These are phyloP conservation scores for Euspilapteryx auroguttella DNA, from an alignment of 2,888 invertebrate species.

Conservation along the genomic window DNA sequence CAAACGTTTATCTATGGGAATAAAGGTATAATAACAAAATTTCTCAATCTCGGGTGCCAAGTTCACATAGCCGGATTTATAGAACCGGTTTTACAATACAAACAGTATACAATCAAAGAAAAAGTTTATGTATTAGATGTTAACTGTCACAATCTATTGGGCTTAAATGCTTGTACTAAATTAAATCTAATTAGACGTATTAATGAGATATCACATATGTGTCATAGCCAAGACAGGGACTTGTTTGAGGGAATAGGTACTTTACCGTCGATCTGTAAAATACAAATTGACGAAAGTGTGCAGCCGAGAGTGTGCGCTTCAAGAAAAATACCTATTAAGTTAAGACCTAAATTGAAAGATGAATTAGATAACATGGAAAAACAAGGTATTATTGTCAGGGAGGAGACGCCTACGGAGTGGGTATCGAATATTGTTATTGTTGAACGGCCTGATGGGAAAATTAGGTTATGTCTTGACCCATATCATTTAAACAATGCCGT, in stretches of 20 bases:
- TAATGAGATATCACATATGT: constrained; percentile 1
- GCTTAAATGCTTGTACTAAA: constrained; percentile 2
- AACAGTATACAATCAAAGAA: no score
- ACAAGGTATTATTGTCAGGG: constrained; percentile 4
- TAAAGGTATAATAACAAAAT: no score
- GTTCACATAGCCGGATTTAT: no score
- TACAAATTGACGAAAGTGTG: constrained; percentile 4
- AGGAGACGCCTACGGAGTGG: constrained; percentile 7
- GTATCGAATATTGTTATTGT: constrained; percentile 6
- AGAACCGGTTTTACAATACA: no score
- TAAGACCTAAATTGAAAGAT: no score
- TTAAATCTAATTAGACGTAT: constrained; percentile 2
- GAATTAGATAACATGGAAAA: constrained; percentile 4
- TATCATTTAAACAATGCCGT: constrained; percentile 7
- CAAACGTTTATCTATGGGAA: no score
- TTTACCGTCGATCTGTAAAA: constrained; percentile 3
- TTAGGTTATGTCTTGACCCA: constrained; percentile 7
- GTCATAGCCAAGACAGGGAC: neutral
- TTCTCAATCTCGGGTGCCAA: no score
- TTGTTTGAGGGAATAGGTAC: constrained; percentile 4
- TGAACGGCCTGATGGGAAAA: constrained; percentile 4
- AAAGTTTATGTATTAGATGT: no score
- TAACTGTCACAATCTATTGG: constrained; percentile 5
- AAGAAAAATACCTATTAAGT: constrained; percentile 6
- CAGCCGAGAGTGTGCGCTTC: constrained; percentile 4